Base-by-base conservation (phyloP, 2,888 invertebrate genomes). In the Asteroscopus sphinx region DNA sequence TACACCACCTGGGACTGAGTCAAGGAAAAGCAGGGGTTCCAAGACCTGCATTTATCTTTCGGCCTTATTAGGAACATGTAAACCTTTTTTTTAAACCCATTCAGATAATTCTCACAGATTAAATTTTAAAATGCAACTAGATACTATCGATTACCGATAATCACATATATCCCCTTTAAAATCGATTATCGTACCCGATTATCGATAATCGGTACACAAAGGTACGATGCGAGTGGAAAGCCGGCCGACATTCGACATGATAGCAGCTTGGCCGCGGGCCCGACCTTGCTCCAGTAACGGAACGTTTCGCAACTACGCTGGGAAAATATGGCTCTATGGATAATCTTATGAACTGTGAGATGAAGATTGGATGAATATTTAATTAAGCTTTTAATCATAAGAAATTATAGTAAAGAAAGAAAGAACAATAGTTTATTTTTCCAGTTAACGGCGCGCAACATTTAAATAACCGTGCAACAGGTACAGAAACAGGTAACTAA, bases 221-320 rank as follows among this genome's bases (percentile, higher is more conserved):
- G 77, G 83, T 86, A 85, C 88, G 85, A 87, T 88, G 88, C 91
- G 87, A 90, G 90, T 88, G 84, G 74, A 76, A 76, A 76, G 75
- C 75, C 47, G 32, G 49, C 82, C 88, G 90, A 89, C 92, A 90
- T 91, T 90, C 86, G 87, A 80, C 88, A 88, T 87, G 76, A 81
- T 82, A 59, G 30, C 41, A 33, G 25, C 44, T 72, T 86, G 89
- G 82, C 92, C 87, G 88, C 90, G 90, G 87, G 77, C 47, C 41
- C 79, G 88, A 92, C 93, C 93, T 94, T 93, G 93, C 93, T 93
- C 93, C 80, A 93, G 86, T 84, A 90, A 90, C 78, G 71, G 81
- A 80, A 81, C 81, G 79, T 92, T 90, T 92, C 86, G 89, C 90
- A 93, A 93, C 75, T 28, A 37, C 77, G 81, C 87, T 91, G 89